These are phyloP conservation scores for Octopus sinensis DNA, from an alignment of 1,140 invertebrate genomes.

Conservation along the genomic window DNA sequence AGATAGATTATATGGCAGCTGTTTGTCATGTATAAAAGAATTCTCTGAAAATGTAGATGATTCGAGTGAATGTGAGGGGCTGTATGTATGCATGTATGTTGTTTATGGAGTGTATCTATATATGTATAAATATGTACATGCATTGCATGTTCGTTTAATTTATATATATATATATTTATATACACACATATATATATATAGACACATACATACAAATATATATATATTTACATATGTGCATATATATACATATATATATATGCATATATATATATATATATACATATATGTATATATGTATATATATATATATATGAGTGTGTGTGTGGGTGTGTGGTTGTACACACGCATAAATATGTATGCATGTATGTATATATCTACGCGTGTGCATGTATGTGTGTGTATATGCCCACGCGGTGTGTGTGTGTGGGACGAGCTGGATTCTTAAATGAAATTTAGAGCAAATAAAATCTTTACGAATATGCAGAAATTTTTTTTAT, in stretches of 20 bases:
- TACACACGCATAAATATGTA: not conserved
- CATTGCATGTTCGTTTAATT: not conserved
- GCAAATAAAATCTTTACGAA: no score
- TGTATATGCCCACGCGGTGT: no score
- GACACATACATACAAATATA: not conserved
- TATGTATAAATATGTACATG: not conserved
- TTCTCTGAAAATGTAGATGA: no score
- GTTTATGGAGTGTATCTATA: not conserved
- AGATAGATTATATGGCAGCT: no score
- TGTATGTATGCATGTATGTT: no score
- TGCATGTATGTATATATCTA: not conserved
- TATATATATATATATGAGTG: not conserved
- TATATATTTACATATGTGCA: not conserved
- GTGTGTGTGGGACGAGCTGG: no score
- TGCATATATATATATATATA: not conserved
- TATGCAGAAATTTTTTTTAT: no score
- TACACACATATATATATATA: slow-evolving; percentile 2
- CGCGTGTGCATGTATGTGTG: no score
- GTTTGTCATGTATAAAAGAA: no score
- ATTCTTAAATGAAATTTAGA: no score
- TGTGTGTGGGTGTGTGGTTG: not conserved
- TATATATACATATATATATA: not conserved
- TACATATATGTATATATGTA: not conserved
- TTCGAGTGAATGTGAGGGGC: no score
- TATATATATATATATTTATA: slow-evolving; percentile 11